phyloP scores from a whole-genome alignment of 92 coral and sea anemone species.

The Bergia puertoricense region DNA sequence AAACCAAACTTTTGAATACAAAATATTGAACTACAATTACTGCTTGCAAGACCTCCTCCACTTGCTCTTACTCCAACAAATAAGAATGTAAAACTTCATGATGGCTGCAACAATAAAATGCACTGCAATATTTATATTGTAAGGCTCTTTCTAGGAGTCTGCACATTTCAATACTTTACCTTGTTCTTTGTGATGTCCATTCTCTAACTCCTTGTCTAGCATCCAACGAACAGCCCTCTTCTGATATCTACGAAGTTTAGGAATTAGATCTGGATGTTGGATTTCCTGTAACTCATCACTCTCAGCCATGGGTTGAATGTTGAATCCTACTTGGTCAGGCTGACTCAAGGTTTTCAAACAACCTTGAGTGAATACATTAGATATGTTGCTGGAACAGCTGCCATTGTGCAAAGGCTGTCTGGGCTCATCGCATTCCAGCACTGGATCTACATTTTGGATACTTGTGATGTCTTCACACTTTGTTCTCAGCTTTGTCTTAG shows the following conservation, averaged over 20 bases:
- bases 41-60: too few relatives aligned
- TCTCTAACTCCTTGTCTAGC: conserved; percentile 66
- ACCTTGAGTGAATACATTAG: not conserved
- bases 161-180: not conserved
- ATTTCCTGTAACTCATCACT: conserved; percentile 25
- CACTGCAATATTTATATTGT: too few relatives aligned
- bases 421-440: not conserved
- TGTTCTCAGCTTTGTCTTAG: not conserved
- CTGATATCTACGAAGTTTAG: conserved; percentile 84
- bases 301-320: not conserved
- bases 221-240: conserved; percentile 88
- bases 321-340: not conserved
- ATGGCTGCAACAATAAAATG: too few relatives aligned
- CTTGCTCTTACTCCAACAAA: too few relatives aligned
- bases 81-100: too few relatives aligned
- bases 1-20: too few relatives aligned
- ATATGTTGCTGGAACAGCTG: not conserved
- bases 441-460: not conserved
- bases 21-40: too few relatives aligned
- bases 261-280: conserved; percentile 81
- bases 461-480: not conserved
- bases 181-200: not conserved
- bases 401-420: not conserved
- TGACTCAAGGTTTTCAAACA: not conserved
- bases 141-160: too few relatives aligned